These are phyloP conservation scores for Leucopsar rothschildi DNA, from an alignment of 2,113 vertebrate genomes.

Conservation along the genomic window DNA sequence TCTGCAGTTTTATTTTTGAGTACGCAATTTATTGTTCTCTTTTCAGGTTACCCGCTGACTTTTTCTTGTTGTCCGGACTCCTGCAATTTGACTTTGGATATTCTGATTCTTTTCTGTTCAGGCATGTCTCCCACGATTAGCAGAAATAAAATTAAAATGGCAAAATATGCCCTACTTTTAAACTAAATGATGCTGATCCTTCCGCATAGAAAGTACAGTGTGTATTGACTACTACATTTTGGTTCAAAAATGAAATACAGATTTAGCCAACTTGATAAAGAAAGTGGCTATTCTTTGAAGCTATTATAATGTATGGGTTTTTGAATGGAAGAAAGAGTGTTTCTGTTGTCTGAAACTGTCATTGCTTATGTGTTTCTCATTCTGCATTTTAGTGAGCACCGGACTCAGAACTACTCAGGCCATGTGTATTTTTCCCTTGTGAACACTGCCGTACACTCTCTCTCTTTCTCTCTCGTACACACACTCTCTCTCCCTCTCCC, in stretches of 20 bases:
- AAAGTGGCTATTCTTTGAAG: neutral
- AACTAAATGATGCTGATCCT: neutral
- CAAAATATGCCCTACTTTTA: constrained; percentile 9
- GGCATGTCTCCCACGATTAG: neutral
- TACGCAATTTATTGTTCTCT: constrained; percentile 1
- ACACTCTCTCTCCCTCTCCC: neutral
- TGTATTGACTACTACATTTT: neutral
- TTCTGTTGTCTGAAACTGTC: neutral
- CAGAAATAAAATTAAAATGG: constrained; percentile 5
- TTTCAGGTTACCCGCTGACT: constrained; percentile 34
- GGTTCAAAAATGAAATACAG: neutral
- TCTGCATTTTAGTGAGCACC: neutral
- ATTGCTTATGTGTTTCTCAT: neutral
- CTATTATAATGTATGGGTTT: neutral
- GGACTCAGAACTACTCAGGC: neutral
- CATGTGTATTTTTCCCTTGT: neutral
- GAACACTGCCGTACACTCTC: accelerated
- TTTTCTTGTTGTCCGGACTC: constrained; percentile 7
- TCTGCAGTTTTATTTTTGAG: neutral
- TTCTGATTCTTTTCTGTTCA: neutral
- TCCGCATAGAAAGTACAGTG: neutral
- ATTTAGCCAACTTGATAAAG: neutral
- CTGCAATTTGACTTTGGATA: neutral
- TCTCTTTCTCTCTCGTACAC: neutral
- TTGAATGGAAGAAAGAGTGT: neutral